phyloP scores from a whole-genome alignment of 2,797 vertebrate species.

The Gallinago solitaria region DNA sequence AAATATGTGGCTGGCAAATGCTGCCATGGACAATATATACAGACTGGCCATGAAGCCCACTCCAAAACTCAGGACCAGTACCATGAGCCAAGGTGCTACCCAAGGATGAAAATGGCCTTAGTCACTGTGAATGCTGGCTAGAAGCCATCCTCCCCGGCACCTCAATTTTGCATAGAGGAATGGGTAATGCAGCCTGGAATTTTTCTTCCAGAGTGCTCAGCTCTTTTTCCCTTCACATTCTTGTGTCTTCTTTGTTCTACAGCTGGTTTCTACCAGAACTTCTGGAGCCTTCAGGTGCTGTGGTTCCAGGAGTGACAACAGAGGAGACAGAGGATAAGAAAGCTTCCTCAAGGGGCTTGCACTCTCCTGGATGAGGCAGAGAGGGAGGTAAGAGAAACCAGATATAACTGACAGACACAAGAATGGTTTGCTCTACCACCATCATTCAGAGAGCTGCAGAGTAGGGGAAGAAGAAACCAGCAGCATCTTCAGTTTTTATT shows the following conservation, averaged over 20 bases:
- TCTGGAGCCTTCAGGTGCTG: neutral
- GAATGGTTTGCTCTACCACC: neutral
- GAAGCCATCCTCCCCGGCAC: neutral
- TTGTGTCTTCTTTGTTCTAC: neutral
- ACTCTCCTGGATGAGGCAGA: neutral
- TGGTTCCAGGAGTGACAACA: neutral
- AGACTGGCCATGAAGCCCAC: neutral
- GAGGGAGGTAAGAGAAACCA: neutral
- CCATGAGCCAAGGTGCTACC: neutral
- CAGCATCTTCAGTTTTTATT: neutral
- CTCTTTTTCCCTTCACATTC: neutral
- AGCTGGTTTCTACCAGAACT: neutral
- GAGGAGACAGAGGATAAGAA: neutral
- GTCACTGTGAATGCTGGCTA: neutral
- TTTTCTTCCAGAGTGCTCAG: neutral
- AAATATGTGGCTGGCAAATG: accelerated
- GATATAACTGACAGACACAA: neutral
- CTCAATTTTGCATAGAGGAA: neutral
- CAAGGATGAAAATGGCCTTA: neutral
- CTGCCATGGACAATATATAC: neutral
- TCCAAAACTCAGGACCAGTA: neutral
- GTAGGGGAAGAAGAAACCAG: neutral
- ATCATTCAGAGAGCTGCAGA: neutral
- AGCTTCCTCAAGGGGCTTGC: neutral
- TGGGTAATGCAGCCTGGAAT: neutral